Evolutionary conservation across 1,140 invertebrate genomes (phyloP).

Genomic region (Pararge aegeria): DNA sequence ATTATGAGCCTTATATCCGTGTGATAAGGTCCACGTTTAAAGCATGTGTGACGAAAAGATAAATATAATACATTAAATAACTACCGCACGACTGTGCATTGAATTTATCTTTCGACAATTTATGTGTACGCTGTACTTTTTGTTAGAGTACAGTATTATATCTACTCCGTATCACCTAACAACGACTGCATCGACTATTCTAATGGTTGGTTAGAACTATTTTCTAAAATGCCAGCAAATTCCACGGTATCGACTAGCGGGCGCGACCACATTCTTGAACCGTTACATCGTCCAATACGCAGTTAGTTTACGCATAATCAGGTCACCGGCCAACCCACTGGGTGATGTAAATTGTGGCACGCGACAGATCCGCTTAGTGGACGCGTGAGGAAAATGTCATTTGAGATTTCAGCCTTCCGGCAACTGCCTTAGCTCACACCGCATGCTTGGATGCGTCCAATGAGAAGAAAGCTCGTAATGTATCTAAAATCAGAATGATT

Average conservation of each 20-base stretch:
- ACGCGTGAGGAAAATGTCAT: constrained; percentile 4
- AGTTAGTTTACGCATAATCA: constrained; percentile 53
- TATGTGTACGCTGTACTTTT: too few species aligned
- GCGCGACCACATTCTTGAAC: constrained; percentile 50
- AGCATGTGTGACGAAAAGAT: too few species aligned
- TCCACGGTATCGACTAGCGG: constrained; percentile 34
- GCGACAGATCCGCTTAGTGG: constrained; percentile 34
- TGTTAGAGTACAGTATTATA: too few species aligned
- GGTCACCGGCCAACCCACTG: constrained; percentile 39
- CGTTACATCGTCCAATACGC: constrained; percentile 59
- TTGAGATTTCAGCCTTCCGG: constrained; percentile 14
- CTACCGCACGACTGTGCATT: too few species aligned
- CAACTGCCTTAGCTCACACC: background rate
- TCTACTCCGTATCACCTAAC: too few species aligned
- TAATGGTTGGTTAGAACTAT: constrained; percentile 7
- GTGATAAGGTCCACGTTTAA: too few species aligned
- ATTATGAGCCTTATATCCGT: too few species aligned
- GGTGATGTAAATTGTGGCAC: constrained; percentile 46
- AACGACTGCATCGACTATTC: background rate
- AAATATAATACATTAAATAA: too few species aligned
- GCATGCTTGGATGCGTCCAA: too few species aligned
- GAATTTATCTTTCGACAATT: too few species aligned
- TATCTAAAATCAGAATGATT: too few species aligned
- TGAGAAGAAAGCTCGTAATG: too few species aligned
- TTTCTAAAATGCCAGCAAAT: constrained; percentile 21